Percentiles rank a stretch among this genome's conserved stretches.
These are phyloP conservation scores for Sylvia atricapilla DNA, from an alignment of 2,113 vertebrate genomes.

Conservation along the genomic window DNA sequence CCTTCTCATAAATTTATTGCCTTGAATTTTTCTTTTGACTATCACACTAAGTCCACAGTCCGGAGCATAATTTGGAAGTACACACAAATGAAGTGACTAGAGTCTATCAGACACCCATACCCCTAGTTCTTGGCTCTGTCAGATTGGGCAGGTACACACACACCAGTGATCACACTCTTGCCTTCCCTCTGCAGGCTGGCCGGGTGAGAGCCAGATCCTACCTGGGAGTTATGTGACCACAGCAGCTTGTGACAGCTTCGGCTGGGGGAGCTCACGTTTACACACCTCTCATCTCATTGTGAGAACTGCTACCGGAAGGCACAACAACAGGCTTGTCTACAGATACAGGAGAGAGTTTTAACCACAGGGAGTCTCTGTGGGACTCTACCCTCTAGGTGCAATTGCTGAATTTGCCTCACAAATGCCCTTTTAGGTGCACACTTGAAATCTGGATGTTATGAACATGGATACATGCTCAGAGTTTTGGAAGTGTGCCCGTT, in stretches of 20 bases:
- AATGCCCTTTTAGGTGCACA: rapidly evolving
- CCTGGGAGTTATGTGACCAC: rapidly evolving
- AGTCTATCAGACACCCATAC: too few species aligned
- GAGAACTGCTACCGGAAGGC: background rate
- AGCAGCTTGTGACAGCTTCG: background rate
- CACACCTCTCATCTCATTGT: rapidly evolving
- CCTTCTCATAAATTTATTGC: background rate
- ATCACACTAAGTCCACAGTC: background rate
- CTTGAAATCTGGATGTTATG: background rate
- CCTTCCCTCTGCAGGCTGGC: background rate
- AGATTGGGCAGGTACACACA: background rate
- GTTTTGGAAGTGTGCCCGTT: background rate
- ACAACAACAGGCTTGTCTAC: background rate
- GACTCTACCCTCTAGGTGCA: background rate
- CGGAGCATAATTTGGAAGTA: background rate
- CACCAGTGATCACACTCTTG: rapidly evolving
- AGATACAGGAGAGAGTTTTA: background rate
- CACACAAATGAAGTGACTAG: background rate
- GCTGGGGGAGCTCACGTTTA: background rate
- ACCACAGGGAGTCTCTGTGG: background rate
- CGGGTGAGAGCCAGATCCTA: background rate
- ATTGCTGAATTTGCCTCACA: background rate
- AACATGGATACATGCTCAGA: background rate
- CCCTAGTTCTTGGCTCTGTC: background rate
- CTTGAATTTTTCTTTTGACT: background rate